Conservation (phyloP, 1,140 invertebrate species). For the Lanistes nyassanus region DNA sequence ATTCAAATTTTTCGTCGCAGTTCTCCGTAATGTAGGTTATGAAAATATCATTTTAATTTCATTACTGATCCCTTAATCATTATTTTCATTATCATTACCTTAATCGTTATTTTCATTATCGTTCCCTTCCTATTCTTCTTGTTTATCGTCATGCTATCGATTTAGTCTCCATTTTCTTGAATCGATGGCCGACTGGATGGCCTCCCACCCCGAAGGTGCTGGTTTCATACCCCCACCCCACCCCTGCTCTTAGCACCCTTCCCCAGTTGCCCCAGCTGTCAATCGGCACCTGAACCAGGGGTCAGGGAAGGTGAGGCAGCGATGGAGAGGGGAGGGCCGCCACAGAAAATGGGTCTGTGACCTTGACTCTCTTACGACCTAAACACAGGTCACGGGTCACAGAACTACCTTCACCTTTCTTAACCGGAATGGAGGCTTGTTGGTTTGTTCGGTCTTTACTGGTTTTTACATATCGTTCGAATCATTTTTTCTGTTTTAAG, state of each 20-base stretch:
- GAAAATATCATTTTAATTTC: background rate
- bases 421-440: too few species aligned
- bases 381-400: background rate
- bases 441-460: too few species aligned
- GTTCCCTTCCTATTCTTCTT: background rate
- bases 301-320: too few species aligned
- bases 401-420: too few species aligned
- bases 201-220: background rate
- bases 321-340: too few species aligned
- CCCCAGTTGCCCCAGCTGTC: too few species aligned
- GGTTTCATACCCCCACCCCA: too few species aligned
- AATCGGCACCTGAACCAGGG: background rate
- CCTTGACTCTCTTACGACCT: background rate
- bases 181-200: too few species aligned
- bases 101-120: background rate
- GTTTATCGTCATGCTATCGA: background rate
- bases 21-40: constrained; percentile 6
- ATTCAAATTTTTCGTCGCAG: background rate
- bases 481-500: too few species aligned
- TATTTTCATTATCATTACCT: background rate
- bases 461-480: too few species aligned
- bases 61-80: background rate
- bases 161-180: background rate
- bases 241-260: too few species aligned
- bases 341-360: background rate